phyloP scores from a whole-genome alignment of 1,140 invertebrate species.

The Drosophila parvula region DNA sequence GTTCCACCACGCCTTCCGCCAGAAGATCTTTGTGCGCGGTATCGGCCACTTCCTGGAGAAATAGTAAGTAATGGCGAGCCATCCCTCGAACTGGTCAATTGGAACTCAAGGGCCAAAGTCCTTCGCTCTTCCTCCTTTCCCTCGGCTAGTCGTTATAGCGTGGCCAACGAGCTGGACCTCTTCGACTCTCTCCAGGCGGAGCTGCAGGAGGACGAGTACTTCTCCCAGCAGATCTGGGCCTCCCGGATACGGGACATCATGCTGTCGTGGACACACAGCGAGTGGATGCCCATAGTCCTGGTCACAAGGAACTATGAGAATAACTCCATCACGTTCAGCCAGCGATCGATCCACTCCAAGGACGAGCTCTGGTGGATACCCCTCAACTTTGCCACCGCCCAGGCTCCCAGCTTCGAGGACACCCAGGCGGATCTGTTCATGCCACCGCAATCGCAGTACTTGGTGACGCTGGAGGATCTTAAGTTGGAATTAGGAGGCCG shows the following conservation, averaged over 20 bases:
- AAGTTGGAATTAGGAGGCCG: slow-evolving; percentile 60
- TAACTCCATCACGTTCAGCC: slow-evolving; percentile 81
- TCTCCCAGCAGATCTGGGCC: slow-evolving; percentile 62
- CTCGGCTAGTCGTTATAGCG: slow-evolving; percentile 69
- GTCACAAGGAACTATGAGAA: slow-evolving; percentile 84
- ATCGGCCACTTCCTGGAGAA: slow-evolving; percentile 76
- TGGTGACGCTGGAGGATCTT: slow-evolving; percentile 55
- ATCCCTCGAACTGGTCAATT: slow-evolving; percentile 62
- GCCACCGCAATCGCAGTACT: slow-evolving; percentile 59
- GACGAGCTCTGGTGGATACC: slow-evolving; percentile 85
- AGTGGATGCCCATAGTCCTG: slow-evolving; percentile 85
- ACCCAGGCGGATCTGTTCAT: slow-evolving; percentile 82
- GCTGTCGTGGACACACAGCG: slow-evolving; percentile 85
- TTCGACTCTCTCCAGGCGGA: slow-evolving; percentile 84
- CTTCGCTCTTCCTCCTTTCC: slow-evolving; percentile 37
- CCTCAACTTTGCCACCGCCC: slow-evolving; percentile 85
- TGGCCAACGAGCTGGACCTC: slow-evolving; percentile 70
- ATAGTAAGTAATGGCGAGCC: slow-evolving; percentile 73
- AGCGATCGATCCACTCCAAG: slow-evolving; percentile 77
- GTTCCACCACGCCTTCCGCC: slow-evolving; percentile 84
- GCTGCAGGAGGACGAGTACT: slow-evolving; percentile 67
- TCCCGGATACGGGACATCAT: slow-evolving; percentile 80
- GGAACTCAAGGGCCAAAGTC: slow-evolving; percentile 77
- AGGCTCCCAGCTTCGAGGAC: slow-evolving; percentile 83
- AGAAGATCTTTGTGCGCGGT: slow-evolving; percentile 77